Evolutionary conservation across 1,140 invertebrate genomes (phyloP).

Genomic region (Idris sp.): DNA sequence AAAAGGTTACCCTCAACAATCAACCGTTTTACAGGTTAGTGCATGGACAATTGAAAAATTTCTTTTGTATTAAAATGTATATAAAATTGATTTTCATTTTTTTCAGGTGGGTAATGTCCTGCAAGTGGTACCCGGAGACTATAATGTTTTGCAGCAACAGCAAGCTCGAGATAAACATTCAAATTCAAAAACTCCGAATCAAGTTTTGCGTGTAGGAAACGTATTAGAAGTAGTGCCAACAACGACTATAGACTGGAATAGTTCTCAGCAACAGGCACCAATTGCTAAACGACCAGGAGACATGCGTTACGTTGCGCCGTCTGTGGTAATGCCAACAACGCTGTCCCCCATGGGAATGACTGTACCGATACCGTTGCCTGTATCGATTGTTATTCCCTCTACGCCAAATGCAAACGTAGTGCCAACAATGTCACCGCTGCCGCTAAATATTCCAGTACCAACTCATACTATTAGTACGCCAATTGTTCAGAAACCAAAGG

Average conservation of each 20-base stretch:
- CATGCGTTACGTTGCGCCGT: conserved; percentile 27
- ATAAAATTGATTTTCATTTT: too few species aligned
- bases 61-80: too few species aligned
- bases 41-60: too few species aligned
- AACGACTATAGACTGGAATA: conserved; percentile 72
- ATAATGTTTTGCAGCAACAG: conserved; percentile 47
- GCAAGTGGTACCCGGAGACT: conserved; percentile 78
- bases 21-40: conserved; percentile 75
- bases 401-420: conserved; percentile 33
- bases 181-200: conserved; percentile 37
- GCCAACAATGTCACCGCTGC: conserved; percentile 47
- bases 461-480: conserved; percentile 34
- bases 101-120: conserved; percentile 80
- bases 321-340: conserved; percentile 20
- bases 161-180: conserved; percentile 20
- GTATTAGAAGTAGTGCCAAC: conserved; percentile 75
- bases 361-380: conserved; percentile 67
- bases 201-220: conserved; percentile 70
- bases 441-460: conserved; percentile 62
- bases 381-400: conserved; percentile 59
- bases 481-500: conserved; percentile 16
- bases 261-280: conserved; percentile 14
- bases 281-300: conserved; percentile 18
- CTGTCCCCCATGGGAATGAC: conserved; percentile 50
- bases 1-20: conserved; percentile 68